Percentiles rank a stretch among this genome's conserved stretches.
These are phyloP conservation scores for Oryctes rhinoceros DNA, from an alignment of 1,140 invertebrate genomes.

Conservation along the genomic window DNA sequence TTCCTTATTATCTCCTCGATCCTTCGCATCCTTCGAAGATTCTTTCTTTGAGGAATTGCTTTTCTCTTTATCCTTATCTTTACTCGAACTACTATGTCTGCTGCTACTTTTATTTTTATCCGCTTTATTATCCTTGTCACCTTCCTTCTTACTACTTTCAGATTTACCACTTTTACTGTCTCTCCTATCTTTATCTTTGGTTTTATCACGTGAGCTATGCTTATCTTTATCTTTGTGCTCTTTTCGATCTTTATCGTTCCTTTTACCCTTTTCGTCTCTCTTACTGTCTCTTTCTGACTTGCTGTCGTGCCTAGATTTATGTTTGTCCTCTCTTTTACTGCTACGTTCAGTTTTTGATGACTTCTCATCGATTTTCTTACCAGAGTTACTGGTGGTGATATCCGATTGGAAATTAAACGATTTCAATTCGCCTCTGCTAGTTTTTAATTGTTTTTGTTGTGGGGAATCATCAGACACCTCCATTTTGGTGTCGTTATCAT, in stretches of 20 bases:
- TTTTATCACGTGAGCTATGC: slow-evolving; percentile 56
- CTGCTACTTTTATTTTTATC: slow-evolving; percentile 44
- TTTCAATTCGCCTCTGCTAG: slow-evolving; percentile 37
- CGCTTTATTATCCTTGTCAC: slow-evolving; percentile 49
- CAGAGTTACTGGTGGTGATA: not conserved
- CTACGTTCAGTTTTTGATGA: slow-evolving; percentile 21
- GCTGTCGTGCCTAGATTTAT: slow-evolving; percentile 50
- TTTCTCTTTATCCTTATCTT: slow-evolving; percentile 48
- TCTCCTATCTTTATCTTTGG: slow-evolving; percentile 53
- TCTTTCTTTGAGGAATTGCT: slow-evolving; percentile 43
- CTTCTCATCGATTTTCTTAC: slow-evolving; percentile 42
- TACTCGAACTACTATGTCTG: slow-evolving; percentile 45
- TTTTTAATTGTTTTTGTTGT: slow-evolving; percentile 42
- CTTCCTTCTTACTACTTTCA: slow-evolving; percentile 48
- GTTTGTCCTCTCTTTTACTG: slow-evolving; percentile 56
- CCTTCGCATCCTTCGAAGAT: not conserved
- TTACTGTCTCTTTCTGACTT: slow-evolving; percentile 60
- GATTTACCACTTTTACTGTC: slow-evolving; percentile 44
- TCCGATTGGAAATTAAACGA: slow-evolving; percentile 29
- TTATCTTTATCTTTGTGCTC: slow-evolving; percentile 56
- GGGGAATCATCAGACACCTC: slow-evolving; percentile 54
- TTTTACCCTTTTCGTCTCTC: slow-evolving; percentile 58
- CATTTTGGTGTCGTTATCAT: slow-evolving; percentile 58
- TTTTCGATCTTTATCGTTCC: slow-evolving; percentile 58
- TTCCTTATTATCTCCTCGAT: slow-evolving; percentile 29